Base-by-base conservation (phyloP, 2,113 vertebrate genomes). In the Heterocephalus glaber region DNA sequence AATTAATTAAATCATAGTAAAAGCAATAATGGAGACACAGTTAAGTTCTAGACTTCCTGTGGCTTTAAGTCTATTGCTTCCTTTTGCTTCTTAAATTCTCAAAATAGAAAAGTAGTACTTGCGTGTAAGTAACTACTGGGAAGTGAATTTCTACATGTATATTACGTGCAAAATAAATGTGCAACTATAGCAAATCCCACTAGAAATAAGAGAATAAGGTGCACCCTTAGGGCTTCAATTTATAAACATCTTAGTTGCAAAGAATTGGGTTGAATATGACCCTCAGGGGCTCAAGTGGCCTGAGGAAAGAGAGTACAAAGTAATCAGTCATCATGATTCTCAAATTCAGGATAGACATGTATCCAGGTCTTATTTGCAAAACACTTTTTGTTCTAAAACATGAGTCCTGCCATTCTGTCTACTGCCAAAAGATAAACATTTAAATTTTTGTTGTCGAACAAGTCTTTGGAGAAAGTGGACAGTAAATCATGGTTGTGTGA, bases 111-210 rank as follows among this genome's bases (percentile, higher is more conserved):
- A 54, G 22, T 19, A 33, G 52, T 56, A 2, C 26, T 86, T 90
- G 35, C 54, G 52, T 44, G 33, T 60, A 0, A 77, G 10, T 47
- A 17, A 56, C 80, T 95, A 56, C 28, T 85, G 41, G 41, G 30
- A 88, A 82, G 13, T n/a, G 41, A 41, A 54, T 58, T 81, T 70
- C 26, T 26, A 80, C 26, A 6, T 49, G 52, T 61, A 28, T 70
- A 17, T 92, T 56, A 20, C 81, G 76, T 95, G 87, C 47, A 35
- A 89, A 92, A 63, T 92, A 84, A 80, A 52, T 35, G 12, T 86
- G 68, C 61, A 74, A 76, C 11, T 19, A 30, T 22, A 22, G 17
- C 72, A 88, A 60, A 88, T 70, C n/a, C 28, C 49, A 58, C 38
- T 81, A n/a, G 70, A 80, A 54, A 80, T 2, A 20, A 84, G 58